Conservation (phyloP, 2,113 vertebrate species). For the Peromyscus leucopus region DNA sequence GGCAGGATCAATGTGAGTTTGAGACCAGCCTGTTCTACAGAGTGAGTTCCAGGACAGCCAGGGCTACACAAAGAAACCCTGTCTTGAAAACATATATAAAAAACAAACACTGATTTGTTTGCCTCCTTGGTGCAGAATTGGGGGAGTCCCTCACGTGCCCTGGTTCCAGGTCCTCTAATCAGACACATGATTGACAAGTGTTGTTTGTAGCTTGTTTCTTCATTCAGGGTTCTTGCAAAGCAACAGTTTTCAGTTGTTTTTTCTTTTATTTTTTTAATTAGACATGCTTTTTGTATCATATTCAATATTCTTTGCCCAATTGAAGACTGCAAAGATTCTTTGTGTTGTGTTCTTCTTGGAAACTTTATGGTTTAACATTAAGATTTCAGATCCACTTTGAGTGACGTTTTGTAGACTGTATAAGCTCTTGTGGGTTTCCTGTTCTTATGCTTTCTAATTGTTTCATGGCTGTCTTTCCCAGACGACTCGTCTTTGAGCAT, state of each 20-base stretch:
- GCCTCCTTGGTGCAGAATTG: neutral
- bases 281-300: neutral
- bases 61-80: too few species aligned
- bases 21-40: neutral
- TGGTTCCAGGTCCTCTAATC: neutral
- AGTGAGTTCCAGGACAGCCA: neutral
- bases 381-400: neutral
- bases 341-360: neutral
- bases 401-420: conserved; percentile 8
- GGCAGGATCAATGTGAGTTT: neutral
- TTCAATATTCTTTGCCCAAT: neutral
- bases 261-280: neutral
- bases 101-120: neutral
- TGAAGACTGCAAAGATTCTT: neutral
- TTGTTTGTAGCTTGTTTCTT: neutral
- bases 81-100: neutral
- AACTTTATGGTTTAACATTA: conserved; percentile 22
- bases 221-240: neutral
- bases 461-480: neutral
- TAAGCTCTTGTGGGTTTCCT: neutral
- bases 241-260: neutral
- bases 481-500: neutral
- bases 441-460: neutral
- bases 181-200: neutral
- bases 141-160: neutral